Evolutionary conservation across 2,888 invertebrate species (phyloP), one percentile per base, ranked within the genome.

Genomic region (Capitulum mitella): DNA sequence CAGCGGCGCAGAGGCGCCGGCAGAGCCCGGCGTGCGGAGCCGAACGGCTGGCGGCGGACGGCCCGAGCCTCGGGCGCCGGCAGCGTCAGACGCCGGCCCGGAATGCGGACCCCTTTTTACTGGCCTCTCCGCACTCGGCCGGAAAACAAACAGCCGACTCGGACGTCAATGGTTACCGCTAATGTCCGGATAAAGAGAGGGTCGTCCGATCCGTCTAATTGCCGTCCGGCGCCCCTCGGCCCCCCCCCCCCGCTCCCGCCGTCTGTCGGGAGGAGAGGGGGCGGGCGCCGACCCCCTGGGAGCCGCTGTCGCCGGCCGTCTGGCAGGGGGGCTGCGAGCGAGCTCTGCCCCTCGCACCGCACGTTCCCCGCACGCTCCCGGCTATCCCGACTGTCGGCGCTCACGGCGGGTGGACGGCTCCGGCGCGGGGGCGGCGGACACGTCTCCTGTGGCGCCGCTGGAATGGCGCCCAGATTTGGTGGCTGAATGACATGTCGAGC

Each of bases 121-220:
- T 16, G 14, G 70, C 22, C 37, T 37, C 19, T 32, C 29, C 22
- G 12, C 8, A 2, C 37, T 1, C 70, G 34, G 37, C 70, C 70
- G 26, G 37, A 22, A 70, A 70, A 32, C 70, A 70, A 70, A 70
- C 70, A 70, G 70, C 37, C 70, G 37, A 70, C 37, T 70, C 37
- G 70, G 16, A 70, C 37, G 70, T 70, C 70, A 70, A 70, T 70
- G 70, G 34, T 37, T 6, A 8, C 58, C 10, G 37, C 70, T 70
- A 70, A 70, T 70, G 70, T 70, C 70, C 70, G 70, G 37, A 70
- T 70, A 70, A 70, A 70, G 70, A 70, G 70, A 70, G 70, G 70
- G 70, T 70, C 37, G 16, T 22, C 34, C 16, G 22, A 16, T 12
- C 70, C 19, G 70, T 37, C 70, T 70, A 70, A 70, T 70, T 37